These are phyloP conservation scores for Sylvia borin DNA, from an alignment of 2,797 vertebrate species.

Conservation along the genomic window DNA sequence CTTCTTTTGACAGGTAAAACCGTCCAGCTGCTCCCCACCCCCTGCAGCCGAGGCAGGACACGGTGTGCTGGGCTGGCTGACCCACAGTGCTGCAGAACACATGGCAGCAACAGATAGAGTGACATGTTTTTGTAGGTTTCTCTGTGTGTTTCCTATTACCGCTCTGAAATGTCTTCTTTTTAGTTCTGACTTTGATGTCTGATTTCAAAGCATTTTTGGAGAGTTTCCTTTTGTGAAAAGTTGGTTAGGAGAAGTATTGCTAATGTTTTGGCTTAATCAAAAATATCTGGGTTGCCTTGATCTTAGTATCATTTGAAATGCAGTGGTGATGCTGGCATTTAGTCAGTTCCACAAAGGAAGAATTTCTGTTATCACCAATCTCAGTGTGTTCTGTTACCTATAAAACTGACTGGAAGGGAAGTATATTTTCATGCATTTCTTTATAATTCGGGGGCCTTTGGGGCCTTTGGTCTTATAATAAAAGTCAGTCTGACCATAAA, in stretches of 20 bases:
- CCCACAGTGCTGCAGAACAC: neutral
- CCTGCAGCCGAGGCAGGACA: neutral
- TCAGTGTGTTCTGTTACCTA: neutral
- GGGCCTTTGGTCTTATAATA: neutral
- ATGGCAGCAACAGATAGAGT: neutral
- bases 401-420: neutral
- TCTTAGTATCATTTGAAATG: neutral
- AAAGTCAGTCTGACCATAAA: neutral
- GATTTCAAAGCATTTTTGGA: neutral
- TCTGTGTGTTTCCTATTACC: neutral
- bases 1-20: slow-evolving; percentile 91
- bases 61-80: neutral
- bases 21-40: neutral
- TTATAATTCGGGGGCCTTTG: neutral
- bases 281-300: slow-evolving; percentile 21
- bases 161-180: neutral
- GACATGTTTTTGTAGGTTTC: neutral
- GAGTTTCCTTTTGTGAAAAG: slow-evolving; percentile 6
- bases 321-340: neutral
- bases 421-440: neutral
- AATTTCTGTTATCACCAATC: neutral
- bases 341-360: neutral
- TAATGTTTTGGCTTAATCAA: slow-evolving; percentile 1
- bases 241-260: neutral
- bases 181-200: neutral